Evolutionary conservation across 2,797 vertebrate species (phyloP).

Genomic region (Sebastolobus altivelis): DNA sequence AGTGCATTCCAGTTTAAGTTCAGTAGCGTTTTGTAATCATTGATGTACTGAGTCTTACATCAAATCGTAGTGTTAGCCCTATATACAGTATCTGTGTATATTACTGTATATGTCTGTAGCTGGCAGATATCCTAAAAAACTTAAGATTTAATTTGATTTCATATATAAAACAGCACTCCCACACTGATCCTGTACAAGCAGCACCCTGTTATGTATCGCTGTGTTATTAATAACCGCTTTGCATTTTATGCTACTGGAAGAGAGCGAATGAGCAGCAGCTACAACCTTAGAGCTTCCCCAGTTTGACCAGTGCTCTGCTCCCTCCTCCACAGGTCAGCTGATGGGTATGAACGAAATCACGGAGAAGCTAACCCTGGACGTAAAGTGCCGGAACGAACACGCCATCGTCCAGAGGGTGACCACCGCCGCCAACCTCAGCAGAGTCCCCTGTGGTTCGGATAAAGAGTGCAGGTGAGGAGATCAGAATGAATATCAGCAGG

Average conservation of each 20-base stretch:
- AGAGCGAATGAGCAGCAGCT: not conserved
- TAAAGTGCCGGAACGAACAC: conserved; percentile 88
- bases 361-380: conserved; percentile 89
- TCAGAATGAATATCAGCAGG: too few relatives aligned
- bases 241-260: conserved; percentile 2
- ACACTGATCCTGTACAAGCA: conserved; percentile 6
- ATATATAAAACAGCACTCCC: not conserved
- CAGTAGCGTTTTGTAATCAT: conserved; percentile 5
- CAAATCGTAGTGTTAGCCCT: conserved; percentile 1
- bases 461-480: conserved; percentile 92
- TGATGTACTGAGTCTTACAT: conserved; percentile 32
- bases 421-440: conserved; percentile 90
- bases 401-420: conserved; percentile 92
- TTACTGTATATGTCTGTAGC: conserved; percentile 38
- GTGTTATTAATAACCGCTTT: conserved; percentile 14
- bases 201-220: not conserved
- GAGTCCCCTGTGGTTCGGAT: conserved; percentile 93
- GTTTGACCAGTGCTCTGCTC: conserved; percentile 35
- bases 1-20: conserved; percentile 40
- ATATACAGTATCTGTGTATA: conserved; percentile 35
- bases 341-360: conserved; percentile 98
- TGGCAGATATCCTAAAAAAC: conserved; percentile 8
- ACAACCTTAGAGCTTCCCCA: not conserved
- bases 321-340: conserved; percentile 89
- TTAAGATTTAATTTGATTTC: not conserved